Percentiles rank a stretch among this genome's conserved stretches.
phyloP scores from a whole-genome alignment of 2,888 invertebrate species.

The Isoperla grammatica region DNA sequence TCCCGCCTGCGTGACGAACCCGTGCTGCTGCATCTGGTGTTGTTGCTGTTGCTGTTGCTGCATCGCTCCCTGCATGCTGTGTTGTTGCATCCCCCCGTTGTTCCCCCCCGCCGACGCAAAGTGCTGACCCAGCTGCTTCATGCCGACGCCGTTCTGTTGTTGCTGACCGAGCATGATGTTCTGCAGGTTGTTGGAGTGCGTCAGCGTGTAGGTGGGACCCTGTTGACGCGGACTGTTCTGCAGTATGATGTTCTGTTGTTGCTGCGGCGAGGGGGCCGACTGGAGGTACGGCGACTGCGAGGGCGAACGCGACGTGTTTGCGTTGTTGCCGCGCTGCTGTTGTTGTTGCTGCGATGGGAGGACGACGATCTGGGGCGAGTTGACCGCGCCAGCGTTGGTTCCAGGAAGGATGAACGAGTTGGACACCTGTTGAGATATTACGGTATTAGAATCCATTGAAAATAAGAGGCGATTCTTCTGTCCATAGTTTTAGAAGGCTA shows the following conservation, averaged over 20 bases:
- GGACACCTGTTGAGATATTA: background rate
- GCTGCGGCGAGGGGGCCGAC: background rate
- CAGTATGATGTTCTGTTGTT: background rate
- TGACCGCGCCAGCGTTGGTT: background rate
- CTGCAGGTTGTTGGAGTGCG: slow-evolving; percentile 1
- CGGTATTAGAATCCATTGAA: no score
- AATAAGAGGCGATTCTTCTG: no score
- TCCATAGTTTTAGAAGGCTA: no score
- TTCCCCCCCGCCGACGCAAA: background rate
- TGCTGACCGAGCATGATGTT: background rate
- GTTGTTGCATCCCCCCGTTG: background rate
- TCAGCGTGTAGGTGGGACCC: background rate
- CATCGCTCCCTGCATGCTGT: background rate
- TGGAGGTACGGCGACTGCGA: background rate
- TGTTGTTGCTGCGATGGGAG: slow-evolving; percentile 3
- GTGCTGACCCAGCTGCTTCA: slow-evolving; percentile 10
- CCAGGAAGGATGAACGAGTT: slow-evolving; percentile 6
- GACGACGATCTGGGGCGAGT: slow-evolving; percentile 8
- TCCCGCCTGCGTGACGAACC: no score
- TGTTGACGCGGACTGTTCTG: slow-evolving; percentile 1
- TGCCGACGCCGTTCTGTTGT: background rate
- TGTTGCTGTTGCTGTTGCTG: background rate
- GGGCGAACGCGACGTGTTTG: background rate
- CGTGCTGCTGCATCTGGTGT: background rate
- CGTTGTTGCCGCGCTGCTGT: background rate